phyloP scores from a whole-genome alignment of 2,888 invertebrate genomes.

The Bellardia pandia region DNA sequence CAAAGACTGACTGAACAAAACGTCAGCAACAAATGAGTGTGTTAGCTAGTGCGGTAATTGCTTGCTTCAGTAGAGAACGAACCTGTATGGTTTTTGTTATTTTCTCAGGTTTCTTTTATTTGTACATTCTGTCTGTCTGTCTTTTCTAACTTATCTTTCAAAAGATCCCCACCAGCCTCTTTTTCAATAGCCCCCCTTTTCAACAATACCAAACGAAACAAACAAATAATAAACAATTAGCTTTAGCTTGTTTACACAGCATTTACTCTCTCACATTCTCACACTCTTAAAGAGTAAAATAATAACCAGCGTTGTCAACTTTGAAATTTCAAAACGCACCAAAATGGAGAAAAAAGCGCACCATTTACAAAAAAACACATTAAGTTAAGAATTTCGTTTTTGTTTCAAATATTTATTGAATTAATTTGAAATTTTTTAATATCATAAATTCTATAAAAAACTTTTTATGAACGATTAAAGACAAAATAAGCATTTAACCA shows the following conservation, averaged over 20 bases:
- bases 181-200: background rate
- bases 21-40: constrained; percentile 56
- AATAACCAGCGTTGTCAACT: too few species aligned
- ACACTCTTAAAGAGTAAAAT: background rate
- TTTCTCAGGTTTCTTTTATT: constrained; percentile 54
- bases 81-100: constrained; percentile 67
- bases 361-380: too few species aligned
- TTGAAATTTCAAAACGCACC: too few species aligned
- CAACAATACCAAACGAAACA: background rate
- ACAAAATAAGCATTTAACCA: too few species aligned
- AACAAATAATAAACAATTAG: constrained; percentile 66
- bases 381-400: too few species aligned
- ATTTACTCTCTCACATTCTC: background rate
- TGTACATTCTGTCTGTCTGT: background rate
- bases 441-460: too few species aligned
- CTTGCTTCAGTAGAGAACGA: constrained; percentile 52
- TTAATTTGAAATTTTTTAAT: too few species aligned
- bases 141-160: constrained; percentile 37
- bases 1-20: constrained; percentile 73
- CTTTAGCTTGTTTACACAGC: background rate
- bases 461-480: too few species aligned
- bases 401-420: too few species aligned
- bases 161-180: constrained; percentile 43
- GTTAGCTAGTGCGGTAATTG: constrained; percentile 60
- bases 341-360: too few species aligned